Percentiles rank a stretch among this genome's conserved stretches.
phyloP scores from a whole-genome alignment of 2,888 invertebrate species.

The Ochlodes sylvanus region DNA sequence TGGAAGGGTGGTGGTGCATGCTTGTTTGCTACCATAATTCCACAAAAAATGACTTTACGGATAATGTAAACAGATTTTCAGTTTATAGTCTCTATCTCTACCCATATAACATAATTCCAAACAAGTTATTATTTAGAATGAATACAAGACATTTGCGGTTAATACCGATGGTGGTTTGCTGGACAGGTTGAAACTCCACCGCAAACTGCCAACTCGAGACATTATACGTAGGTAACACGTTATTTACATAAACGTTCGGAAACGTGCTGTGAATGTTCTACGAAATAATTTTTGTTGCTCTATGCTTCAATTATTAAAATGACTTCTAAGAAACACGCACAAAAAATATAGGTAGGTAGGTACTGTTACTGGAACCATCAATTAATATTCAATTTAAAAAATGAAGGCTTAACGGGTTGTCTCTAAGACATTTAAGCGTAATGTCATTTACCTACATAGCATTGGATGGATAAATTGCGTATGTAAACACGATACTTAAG shows the following conservation, averaged over 20 bases:
- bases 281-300: conserved; percentile 30
- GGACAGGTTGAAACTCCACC: conserved; percentile 21
- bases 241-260: conserved; percentile 35
- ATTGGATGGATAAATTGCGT: no score
- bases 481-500: no score
- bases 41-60: no score
- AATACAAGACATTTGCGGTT: conserved; percentile 16
- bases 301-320: conserved; percentile 31
- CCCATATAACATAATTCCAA: not conserved
- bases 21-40: no score
- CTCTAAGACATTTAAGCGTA: no score
- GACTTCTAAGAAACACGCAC: conserved; percentile 22
- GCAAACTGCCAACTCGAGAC: conserved; percentile 20
- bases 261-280: conserved; percentile 35
- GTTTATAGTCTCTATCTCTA: no score
- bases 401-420: not conserved
- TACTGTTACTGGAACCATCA: conserved; percentile 14
- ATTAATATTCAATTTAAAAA: conserved; percentile 25
- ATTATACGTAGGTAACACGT: conserved; percentile 17
- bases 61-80: no score
- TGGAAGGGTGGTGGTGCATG: no score
- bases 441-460: no score
- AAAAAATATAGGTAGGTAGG: conserved; percentile 21
- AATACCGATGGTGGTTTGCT: conserved; percentile 11
- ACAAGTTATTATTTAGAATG: not conserved